A percentile compares a stretch with the other conserved stretches of the same genome.
phyloP scores from a whole-genome alignment of 2,888 invertebrate species.

The Dimorphilus gyrociliatus region DNA sequence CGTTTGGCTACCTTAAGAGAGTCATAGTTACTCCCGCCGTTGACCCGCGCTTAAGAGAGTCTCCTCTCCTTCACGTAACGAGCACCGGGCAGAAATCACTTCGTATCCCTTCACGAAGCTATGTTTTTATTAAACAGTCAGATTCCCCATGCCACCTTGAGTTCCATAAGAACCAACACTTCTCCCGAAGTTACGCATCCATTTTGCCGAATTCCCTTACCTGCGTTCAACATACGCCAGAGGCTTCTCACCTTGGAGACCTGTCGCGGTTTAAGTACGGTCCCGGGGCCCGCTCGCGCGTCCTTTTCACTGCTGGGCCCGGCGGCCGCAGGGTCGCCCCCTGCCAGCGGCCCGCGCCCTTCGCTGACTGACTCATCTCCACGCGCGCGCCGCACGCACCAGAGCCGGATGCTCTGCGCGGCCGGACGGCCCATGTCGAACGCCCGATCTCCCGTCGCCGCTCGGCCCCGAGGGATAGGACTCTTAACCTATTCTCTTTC shows the following conservation, averaged over 20 bases:
- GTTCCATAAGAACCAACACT: slow-evolving; percentile 59
- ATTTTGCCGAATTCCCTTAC: slow-evolving; percentile 47
- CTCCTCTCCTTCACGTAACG: slow-evolving; percentile 51
- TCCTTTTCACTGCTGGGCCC: slow-evolving; percentile 7
- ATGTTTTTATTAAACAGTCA: too few relatives aligned
- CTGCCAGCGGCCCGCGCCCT: slow-evolving; percentile 27
- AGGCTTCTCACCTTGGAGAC: slow-evolving; percentile 56
- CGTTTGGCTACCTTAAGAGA: slow-evolving; percentile 43
- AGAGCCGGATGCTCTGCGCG: slow-evolving; percentile 28
- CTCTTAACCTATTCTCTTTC: slow-evolving; percentile 36
- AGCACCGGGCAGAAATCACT: slow-evolving; percentile 55
- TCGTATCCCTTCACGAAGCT: too few relatives aligned
- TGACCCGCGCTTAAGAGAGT: slow-evolving; percentile 47
- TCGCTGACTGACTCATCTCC: slow-evolving; percentile 22
- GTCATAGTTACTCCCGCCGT: too few relatives aligned
- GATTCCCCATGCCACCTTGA: too few relatives aligned
- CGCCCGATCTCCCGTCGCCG: slow-evolving; percentile 38
- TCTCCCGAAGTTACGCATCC: slow-evolving; percentile 48
- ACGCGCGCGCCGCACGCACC: slow-evolving; percentile 46
- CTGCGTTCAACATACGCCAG: slow-evolving; percentile 53
- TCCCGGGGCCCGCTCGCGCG: slow-evolving; percentile 32
- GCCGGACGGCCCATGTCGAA: too few relatives aligned
- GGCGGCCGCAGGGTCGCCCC: slow-evolving; percentile 40
- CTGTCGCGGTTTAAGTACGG: slow-evolving; percentile 58
- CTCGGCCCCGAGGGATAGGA: slow-evolving; percentile 45